phyloP scores from a whole-genome alignment of 2,888 invertebrate species.

The Epinotia bilunana region DNA sequence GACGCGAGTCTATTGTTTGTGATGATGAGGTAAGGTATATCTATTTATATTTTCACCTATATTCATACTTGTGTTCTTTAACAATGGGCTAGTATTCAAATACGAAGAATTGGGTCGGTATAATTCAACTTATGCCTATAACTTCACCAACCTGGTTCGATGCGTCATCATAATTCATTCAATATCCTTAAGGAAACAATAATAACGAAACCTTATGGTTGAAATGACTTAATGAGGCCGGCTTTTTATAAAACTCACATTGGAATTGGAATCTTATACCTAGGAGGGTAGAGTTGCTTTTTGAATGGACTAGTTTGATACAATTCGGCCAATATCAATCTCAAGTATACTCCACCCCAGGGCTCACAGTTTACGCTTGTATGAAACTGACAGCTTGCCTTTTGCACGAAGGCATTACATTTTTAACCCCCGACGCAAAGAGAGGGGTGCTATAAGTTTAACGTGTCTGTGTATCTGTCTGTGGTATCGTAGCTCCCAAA shows the following conservation, averaged over 20 bases:
- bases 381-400: not conserved
- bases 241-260: too few species aligned
- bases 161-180: conserved; percentile 4
- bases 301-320: too few species aligned
- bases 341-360: not conserved
- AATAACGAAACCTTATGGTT: conserved; percentile 10
- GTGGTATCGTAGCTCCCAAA: too few species aligned
- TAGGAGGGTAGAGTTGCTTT: too few species aligned
- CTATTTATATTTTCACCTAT: conserved; percentile 6
- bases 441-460: too few species aligned
- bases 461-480: too few species aligned
- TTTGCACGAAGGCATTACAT: not conserved
- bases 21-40: not conserved
- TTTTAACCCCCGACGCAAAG: too few species aligned
- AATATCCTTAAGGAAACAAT: conserved; percentile 21
- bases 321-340: too few species aligned
- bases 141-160: not conserved
- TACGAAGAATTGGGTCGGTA: conserved; percentile 4
- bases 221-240: too few species aligned
- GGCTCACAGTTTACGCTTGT: conserved; percentile 1
- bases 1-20: not conserved
- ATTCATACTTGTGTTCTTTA: not conserved
- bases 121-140: not conserved
- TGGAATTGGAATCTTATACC: too few species aligned
- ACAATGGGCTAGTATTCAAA: not conserved